Conservation (phyloP, 2,797 vertebrate genomes). For the Arctocebus calabarensis region DNA sequence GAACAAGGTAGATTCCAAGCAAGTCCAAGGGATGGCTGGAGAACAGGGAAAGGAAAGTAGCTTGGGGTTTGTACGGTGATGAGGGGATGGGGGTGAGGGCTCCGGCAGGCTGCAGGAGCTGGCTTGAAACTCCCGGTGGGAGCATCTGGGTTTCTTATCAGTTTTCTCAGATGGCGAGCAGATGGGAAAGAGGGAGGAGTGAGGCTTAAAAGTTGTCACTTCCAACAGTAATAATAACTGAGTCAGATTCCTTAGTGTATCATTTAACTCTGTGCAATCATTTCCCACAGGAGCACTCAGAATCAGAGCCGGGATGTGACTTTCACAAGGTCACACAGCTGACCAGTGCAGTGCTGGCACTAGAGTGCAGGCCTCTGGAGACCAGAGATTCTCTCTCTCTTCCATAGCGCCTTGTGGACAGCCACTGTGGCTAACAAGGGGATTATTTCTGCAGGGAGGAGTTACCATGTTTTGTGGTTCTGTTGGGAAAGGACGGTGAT, state of each 20-base stretch:
- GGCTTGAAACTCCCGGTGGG: neutral
- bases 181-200: neutral
- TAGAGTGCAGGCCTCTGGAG: neutral
- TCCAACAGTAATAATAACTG: neutral
- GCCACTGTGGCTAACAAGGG: neutral
- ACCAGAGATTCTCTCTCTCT: neutral
- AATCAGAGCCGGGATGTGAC: neutral
- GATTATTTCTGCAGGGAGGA: neutral
- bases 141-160: neutral
- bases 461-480: neutral
- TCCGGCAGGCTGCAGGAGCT: neutral
- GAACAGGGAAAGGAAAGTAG: neutral
- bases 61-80: neutral
- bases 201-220: neutral
- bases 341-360: accelerated
- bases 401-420: neutral
- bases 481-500: neutral
- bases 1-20: neutral
- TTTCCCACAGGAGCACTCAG: neutral
- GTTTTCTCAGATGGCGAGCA: neutral
- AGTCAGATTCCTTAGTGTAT: neutral
- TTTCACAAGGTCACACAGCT: neutral
- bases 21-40: neutral
- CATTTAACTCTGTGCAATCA: neutral
- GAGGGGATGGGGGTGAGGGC: too few relatives aligned